Conservation (phyloP, 2,888 invertebrate genomes). For the Netelia fuscicornis region DNA sequence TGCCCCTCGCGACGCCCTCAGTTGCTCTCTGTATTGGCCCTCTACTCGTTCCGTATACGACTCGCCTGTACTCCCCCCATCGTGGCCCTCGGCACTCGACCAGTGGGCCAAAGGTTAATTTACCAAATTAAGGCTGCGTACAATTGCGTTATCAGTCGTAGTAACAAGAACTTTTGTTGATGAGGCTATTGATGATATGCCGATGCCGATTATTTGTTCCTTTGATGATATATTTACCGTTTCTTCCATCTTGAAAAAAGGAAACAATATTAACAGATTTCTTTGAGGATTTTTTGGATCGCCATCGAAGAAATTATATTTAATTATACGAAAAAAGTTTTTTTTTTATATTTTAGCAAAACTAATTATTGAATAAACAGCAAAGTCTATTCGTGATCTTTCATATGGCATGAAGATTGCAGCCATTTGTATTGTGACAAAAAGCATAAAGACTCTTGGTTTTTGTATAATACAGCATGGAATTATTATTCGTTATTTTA, state of each 20-base stretch:
- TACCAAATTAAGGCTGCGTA: conserved; percentile 82
- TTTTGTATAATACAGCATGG: background rate
- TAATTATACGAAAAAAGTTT: too few relatives aligned
- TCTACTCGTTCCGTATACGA: conserved; percentile 47
- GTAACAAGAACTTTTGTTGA: conserved; percentile 76
- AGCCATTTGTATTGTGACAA: too few relatives aligned
- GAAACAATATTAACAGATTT: too few relatives aligned
- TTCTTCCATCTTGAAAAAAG: too few relatives aligned
- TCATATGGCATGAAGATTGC: too few relatives aligned
- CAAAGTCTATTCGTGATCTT: too few relatives aligned
- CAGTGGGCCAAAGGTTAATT: conserved; percentile 82
- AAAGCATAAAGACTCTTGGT: too few relatives aligned
- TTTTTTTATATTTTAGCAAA: too few relatives aligned
- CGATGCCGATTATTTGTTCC: background rate
- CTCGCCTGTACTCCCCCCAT: conserved; percentile 62
- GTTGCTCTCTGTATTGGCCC: conserved; percentile 60
- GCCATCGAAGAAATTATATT: too few relatives aligned
- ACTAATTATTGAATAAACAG: too few relatives aligned
- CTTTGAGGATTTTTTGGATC: too few relatives aligned
- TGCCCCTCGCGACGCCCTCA: conserved; percentile 77
- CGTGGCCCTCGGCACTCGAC: conserved; percentile 70
- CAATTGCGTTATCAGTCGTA: conserved; percentile 82
- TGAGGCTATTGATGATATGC: conserved; percentile 16
- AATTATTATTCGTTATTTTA: background rate
- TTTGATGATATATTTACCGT: background rate